Conservation (phyloP, 2,113 vertebrate species). For the Heterocephalus glaber region DNA sequence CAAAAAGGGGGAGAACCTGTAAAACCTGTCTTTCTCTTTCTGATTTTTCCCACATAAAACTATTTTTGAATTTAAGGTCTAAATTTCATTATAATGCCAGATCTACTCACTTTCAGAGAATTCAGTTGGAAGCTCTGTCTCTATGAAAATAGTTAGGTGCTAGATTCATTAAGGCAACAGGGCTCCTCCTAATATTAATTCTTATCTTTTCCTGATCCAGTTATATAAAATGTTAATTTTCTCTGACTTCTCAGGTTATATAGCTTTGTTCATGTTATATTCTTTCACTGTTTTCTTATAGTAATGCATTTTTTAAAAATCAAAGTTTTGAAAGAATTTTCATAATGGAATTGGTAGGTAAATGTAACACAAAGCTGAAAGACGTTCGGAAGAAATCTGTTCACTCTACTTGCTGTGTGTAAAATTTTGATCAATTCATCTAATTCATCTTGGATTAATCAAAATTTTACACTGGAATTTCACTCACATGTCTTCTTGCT, state of each 20-base stretch:
- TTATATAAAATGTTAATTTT: background rate
- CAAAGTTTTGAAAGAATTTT: background rate
- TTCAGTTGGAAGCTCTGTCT: background rate
- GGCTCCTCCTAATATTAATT: no score
- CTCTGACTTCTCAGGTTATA: background rate
- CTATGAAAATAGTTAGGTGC: background rate
- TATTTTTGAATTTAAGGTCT: background rate
- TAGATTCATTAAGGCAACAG: background rate
- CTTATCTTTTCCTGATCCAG: background rate
- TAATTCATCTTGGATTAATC: background rate
- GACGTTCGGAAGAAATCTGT: background rate
- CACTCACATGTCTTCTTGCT: background rate
- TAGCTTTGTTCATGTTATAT: background rate
- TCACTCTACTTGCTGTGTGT: background rate
- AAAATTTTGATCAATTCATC: background rate
- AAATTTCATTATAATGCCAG: background rate
- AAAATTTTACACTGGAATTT: background rate
- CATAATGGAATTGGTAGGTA: background rate
- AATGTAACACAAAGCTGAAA: background rate
- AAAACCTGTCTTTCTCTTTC: background rate
- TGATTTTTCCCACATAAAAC: background rate
- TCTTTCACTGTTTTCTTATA: background rate
- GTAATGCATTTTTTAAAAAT: background rate
- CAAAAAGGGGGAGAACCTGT: no score
- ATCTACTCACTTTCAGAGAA: background rate